A percentile compares a stretch with the other conserved stretches of the same genome.
These are phyloP conservation scores for Oxyura jamaicensis DNA, from an alignment of 2,113 vertebrate genomes.

Conservation along the genomic window DNA sequence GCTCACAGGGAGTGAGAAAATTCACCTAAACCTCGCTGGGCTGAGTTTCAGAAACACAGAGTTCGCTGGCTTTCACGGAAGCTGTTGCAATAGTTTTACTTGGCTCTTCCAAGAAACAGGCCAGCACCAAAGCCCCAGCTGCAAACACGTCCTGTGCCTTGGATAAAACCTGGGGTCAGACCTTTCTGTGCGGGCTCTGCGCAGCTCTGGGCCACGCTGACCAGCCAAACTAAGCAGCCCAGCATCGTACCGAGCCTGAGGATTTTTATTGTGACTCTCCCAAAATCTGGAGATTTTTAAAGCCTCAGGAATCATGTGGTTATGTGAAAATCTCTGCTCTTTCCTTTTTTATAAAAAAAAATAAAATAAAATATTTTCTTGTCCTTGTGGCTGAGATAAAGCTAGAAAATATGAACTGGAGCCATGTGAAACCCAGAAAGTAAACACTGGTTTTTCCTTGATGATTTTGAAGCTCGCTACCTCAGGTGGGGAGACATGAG, in stretches of 20 bases:
- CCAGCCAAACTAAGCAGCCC: neutral
- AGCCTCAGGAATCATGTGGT: neutral
- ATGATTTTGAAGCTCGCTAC: neutral
- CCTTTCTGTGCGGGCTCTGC: neutral
- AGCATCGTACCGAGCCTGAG: neutral
- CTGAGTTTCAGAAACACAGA: neutral
- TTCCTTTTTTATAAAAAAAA: neutral
- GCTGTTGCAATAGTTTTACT: neutral
- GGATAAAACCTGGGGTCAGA: neutral
- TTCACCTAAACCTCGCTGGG: neutral
- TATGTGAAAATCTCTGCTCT: constrained; percentile 32
- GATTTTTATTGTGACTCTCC: neutral
- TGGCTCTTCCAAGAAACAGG: neutral
- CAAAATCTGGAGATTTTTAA: constrained; percentile 17
- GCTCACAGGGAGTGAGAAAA: neutral
- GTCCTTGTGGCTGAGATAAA: constrained; percentile 43
- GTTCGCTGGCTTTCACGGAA: accelerated
- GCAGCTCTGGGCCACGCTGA: neutral
- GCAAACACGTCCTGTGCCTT: neutral
- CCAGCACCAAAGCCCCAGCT: neutral
- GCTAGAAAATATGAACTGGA: neutral
- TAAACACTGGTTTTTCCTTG: neutral
- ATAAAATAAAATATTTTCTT: neutral
- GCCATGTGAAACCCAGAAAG: constrained; percentile 19
- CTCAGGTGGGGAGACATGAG: neutral